A percentile compares a stretch with the other conserved stretches of the same genome.
These are phyloP conservation scores for Calameuta idolon DNA, from an alignment of 2,888 invertebrate genomes.

Conservation along the genomic window DNA sequence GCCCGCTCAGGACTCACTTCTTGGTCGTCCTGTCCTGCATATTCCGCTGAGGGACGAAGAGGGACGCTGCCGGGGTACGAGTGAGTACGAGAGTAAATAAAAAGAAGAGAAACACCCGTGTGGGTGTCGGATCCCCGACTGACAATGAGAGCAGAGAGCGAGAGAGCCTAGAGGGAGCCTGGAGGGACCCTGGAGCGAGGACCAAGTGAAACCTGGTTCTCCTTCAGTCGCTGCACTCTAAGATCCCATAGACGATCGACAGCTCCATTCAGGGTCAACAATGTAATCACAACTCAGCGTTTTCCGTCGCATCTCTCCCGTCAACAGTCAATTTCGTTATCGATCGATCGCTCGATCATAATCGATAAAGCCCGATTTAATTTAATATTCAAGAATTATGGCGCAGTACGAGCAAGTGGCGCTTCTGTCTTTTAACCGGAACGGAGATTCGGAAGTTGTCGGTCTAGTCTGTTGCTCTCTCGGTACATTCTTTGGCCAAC, in stretches of 20 bases:
- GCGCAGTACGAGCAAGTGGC: not conserved
- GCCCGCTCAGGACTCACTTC: too few species aligned
- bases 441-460: not conserved
- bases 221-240: too few species aligned
- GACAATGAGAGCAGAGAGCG: conserved; percentile 15
- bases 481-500: too few species aligned
- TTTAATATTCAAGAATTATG: conserved; percentile 17
- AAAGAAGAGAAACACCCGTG: too few species aligned
- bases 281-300: conserved; percentile 59
- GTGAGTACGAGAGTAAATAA: too few species aligned
- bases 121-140: too few species aligned
- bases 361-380: conserved; percentile 24
- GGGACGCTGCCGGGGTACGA: too few species aligned
- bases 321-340: conserved; percentile 33
- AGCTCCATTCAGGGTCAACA: conserved; percentile 56
- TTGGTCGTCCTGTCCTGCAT: too few species aligned
- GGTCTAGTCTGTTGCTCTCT: too few species aligned
- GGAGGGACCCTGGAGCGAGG: too few species aligned
- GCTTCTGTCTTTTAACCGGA: not conserved
- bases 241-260: conserved; percentile 49
- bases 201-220: too few species aligned
- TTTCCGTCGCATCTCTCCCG: conserved; percentile 46
- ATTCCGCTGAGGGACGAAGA: too few species aligned
- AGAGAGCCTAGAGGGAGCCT: not conserved
- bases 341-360: conserved; percentile 36